phyloP scores from a whole-genome alignment of 1,140 invertebrate species.

The Microvelia longipes region DNA sequence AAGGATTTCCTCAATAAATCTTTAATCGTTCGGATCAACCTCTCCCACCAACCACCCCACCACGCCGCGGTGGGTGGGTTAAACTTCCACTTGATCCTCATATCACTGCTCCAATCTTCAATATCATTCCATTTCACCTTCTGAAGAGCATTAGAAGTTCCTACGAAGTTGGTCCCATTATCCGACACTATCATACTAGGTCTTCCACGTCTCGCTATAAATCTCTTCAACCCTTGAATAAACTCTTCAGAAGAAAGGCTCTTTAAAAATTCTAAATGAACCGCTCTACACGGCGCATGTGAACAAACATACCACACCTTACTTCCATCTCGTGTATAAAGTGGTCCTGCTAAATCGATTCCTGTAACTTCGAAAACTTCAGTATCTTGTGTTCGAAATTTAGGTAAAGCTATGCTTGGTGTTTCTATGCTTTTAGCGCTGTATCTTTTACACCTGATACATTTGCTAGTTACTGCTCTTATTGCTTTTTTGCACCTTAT shows the following conservation, averaged over 20 bases:
- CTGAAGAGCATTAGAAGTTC: no score
- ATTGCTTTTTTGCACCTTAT: not conserved
- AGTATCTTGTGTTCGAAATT: not conserved
- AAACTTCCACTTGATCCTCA: no score
- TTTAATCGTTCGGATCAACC: constrained; percentile 28
- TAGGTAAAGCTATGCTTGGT: not conserved
- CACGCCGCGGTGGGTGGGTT: no score
- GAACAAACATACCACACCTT: constrained; percentile 28
- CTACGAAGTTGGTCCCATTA: constrained; percentile 30
- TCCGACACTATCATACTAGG: constrained; percentile 29
- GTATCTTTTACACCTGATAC: constrained; percentile 13
- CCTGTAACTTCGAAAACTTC: constrained; percentile 17
- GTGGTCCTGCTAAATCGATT: constrained; percentile 25
- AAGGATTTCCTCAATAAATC: constrained; percentile 21
- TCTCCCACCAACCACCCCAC: no score
- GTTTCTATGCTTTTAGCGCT: constrained; percentile 2
- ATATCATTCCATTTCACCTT: no score
- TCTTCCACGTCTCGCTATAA: constrained; percentile 25
- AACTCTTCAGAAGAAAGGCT: constrained; percentile 19
- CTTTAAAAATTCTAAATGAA: constrained; percentile 21
- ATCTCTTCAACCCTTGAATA: constrained; percentile 21
- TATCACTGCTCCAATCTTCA: no score
- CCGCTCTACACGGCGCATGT: constrained; percentile 22
- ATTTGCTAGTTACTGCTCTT: not conserved
- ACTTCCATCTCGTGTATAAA: constrained; percentile 15